phyloP scores from a whole-genome alignment of 2,113 vertebrate species.

The Ptilorrhoa leucosticta region DNA sequence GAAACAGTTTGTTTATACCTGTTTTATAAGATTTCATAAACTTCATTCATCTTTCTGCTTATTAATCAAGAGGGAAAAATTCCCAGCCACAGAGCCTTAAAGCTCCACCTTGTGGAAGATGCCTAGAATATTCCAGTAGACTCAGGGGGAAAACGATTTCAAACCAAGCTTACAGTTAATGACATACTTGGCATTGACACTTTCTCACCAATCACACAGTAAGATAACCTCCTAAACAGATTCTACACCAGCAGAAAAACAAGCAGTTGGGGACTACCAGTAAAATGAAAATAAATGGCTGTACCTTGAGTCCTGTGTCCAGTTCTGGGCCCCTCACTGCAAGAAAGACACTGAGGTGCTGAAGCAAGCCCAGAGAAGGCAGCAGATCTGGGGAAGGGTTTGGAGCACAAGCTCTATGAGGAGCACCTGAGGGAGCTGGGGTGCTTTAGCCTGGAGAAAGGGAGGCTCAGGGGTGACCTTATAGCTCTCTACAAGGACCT shows the following conservation, averaged over 20 bases:
- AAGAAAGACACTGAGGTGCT: neutral
- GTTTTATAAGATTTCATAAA: neutral
- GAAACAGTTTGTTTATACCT: neutral
- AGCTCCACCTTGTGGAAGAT: slow-evolving; percentile 48
- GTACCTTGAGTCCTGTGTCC: neutral
- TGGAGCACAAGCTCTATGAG: neutral
- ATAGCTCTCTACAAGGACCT: neutral
- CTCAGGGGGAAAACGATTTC: neutral
- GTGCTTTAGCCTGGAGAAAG: neutral
- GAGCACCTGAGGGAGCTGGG: neutral
- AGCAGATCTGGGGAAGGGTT: neutral
- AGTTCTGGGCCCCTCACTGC: neutral
- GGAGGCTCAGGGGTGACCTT: neutral
- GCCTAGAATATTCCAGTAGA: neutral
- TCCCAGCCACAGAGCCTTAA: neutral
- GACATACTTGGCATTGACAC: accelerated
- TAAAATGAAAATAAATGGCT: neutral
- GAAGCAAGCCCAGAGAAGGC: neutral
- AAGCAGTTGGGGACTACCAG: neutral
- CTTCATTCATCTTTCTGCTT: neutral
- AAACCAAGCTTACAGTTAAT: neutral
- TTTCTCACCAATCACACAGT: neutral
- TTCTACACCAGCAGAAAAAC: neutral
- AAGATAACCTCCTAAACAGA: neutral
- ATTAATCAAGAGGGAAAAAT: neutral